Conservation (phyloP, 2,113 vertebrate genomes). For the Sander vitreus region DNA sequence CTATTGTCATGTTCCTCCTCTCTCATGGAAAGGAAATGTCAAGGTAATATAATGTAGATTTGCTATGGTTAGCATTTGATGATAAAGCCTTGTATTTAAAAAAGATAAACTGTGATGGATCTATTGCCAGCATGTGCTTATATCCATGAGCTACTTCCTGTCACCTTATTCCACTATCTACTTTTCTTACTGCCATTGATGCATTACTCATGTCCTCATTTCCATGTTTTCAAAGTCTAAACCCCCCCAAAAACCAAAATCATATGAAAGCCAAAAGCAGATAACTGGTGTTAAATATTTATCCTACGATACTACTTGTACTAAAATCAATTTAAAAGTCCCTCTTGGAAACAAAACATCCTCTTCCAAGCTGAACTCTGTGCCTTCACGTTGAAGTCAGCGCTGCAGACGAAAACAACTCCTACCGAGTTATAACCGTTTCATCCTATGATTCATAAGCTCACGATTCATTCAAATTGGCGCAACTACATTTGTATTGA, state of each 20-base stretch:
- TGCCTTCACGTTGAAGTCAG: conserved; percentile 44
- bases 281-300: conserved; percentile 3
- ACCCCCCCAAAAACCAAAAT: neutral
- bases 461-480: conserved; percentile 33
- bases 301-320: neutral
- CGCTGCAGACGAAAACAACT: conserved; percentile 53
- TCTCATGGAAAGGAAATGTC: neutral
- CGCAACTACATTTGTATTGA: conserved; percentile 3
- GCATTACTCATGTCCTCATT: conserved; percentile 16
- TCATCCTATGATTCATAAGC: conserved; percentile 46
- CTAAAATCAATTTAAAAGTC: conserved; percentile 25
- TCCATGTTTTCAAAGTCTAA: neutral
- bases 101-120: conserved; percentile 17
- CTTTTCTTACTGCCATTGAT: neutral
- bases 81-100: neutral
- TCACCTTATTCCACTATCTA: conserved; percentile 18
- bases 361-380: conserved; percentile 28
- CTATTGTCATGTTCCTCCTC: neutral
- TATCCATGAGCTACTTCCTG: conserved; percentile 17
- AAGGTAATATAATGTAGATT: neutral
- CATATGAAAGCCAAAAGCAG: conserved; percentile 16
- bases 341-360: conserved; percentile 3
- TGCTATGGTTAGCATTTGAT: neutral
- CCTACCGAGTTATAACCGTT: conserved; percentile 26
- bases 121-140: neutral